Evolutionary conservation across 2,797 vertebrate species (phyloP).

Genomic region (Scyliorhinus canicula): DNA sequence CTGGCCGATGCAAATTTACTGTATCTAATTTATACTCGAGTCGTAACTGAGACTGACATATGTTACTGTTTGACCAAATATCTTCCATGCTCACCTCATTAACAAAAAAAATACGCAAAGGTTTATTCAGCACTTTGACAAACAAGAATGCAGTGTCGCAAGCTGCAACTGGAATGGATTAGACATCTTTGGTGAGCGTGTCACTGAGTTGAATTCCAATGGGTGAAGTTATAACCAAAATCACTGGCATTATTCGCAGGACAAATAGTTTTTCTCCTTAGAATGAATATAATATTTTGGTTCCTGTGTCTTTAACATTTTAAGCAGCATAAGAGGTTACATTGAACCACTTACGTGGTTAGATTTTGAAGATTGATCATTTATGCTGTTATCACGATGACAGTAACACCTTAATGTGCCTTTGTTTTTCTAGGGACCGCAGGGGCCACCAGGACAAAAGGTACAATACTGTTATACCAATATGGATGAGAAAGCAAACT

Average conservation of each 20-base stretch:
- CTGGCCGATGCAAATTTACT: neutral
- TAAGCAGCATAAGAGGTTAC: neutral
- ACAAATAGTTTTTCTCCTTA: neutral
- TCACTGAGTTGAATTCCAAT: neutral
- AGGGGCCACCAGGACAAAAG: slow-evolving; percentile 84
- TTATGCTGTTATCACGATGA: slow-evolving; percentile 50
- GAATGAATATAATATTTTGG: neutral
- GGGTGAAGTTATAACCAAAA: slow-evolving; percentile 18
- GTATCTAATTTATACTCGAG: neutral
- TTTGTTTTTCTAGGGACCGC: slow-evolving; percentile 73
- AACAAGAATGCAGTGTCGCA: neutral
- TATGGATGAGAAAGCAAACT: slow-evolving; percentile 49
- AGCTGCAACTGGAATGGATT: slow-evolving; percentile 1
- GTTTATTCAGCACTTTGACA: neutral
- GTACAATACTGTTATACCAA: slow-evolving; percentile 60
- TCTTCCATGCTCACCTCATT: slow-evolving; percentile 1
- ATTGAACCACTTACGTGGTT: slow-evolving; percentile 49
- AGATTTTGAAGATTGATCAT: slow-evolving; percentile 51
- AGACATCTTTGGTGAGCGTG: neutral
- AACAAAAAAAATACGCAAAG: neutral
- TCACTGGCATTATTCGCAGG: neutral
- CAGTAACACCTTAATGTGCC: slow-evolving; percentile 56
- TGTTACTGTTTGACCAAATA: neutral
- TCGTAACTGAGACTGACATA: neutral
- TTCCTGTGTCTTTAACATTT: neutral